Percentiles rank a stretch among this genome's conserved stretches.
Evolutionary conservation across 2,888 invertebrate species (phyloP).

Genomic region (Megastigmus dorsalis): DNA sequence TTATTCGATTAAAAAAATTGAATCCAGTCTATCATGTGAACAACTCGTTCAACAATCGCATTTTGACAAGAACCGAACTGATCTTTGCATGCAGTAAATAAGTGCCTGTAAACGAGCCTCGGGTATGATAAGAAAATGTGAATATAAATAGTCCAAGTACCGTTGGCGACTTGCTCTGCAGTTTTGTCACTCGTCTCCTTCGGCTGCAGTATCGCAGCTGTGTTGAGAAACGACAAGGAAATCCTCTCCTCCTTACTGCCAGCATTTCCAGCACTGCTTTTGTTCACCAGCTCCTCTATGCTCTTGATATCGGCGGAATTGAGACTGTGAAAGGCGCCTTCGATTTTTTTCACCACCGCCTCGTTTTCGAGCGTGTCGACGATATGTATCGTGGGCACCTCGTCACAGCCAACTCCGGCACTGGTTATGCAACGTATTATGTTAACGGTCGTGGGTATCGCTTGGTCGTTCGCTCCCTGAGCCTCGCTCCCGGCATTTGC

Average conservation of each 20-base stretch:
- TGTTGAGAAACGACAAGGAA: conserved; percentile 56
- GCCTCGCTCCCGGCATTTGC: conserved; percentile 1
- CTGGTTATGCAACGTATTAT: conserved; percentile 67
- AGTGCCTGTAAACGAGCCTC: too few relatives aligned
- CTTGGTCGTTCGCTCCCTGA: conserved; percentile 14
- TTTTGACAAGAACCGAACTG: too few relatives aligned
- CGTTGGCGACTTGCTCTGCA: too few relatives aligned
- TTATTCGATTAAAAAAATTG: too few relatives aligned
- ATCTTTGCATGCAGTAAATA: too few relatives aligned
- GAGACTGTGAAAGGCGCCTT: conserved; percentile 54
- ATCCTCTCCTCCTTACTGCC: conserved; percentile 42
- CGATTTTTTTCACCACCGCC: conserved; percentile 58
- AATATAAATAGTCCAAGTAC: too few relatives aligned
- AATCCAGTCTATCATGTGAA: too few relatives aligned
- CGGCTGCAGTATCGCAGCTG: conserved; percentile 61
- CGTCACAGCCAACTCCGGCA: conserved; percentile 62
- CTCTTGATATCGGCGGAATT: conserved; percentile 52
- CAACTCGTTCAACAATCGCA: too few relatives aligned
- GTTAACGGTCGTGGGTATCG: conserved; percentile 56
- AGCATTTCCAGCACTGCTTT: not conserved
- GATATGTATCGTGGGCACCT: conserved; percentile 71
- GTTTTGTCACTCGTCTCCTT: conserved; percentile 6
- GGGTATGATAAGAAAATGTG: too few relatives aligned
- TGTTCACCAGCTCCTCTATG: conserved; percentile 55
- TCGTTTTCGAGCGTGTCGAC: conserved; percentile 68